These are phyloP conservation scores for Astur gentilis DNA, from an alignment of 2,113 vertebrate genomes.

Conservation along the genomic window DNA sequence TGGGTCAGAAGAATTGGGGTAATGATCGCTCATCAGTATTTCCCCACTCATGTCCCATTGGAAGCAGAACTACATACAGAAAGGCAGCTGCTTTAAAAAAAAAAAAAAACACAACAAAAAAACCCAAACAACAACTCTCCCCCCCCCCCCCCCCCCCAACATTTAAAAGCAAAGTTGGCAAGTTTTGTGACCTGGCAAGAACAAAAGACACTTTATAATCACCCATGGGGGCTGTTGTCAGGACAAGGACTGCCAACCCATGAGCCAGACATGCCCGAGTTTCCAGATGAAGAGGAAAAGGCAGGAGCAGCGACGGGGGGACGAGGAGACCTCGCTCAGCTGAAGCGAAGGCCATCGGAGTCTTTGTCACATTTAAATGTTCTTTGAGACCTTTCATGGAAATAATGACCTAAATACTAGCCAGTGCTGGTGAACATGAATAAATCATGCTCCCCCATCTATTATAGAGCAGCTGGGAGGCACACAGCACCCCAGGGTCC, in stretches of 20 bases:
- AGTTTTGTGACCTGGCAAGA: too few relatives aligned
- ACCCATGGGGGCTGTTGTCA: neutral
- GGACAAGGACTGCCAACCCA: too few relatives aligned
- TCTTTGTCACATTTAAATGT: neutral
- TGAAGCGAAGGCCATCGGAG: neutral
- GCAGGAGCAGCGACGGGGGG: neutral
- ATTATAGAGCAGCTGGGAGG: neutral
- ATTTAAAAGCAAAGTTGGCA: neutral
- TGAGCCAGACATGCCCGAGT: neutral
- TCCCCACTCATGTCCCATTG: neutral
- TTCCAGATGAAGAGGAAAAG: neutral
- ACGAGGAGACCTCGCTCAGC: neutral
- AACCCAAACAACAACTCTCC: too few relatives aligned
- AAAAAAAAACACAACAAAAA: too few relatives aligned
- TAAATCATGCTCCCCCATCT: neutral
- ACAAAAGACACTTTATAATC: neutral
- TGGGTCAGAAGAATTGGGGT: neutral
- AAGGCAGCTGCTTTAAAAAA: neutral
- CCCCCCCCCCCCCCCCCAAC: too few relatives aligned
- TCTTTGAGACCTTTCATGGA: neutral
- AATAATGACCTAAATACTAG: neutral
- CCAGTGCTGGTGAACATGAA: neutral
- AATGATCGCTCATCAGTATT: neutral
- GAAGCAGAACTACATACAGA: neutral
- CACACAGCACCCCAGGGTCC: neutral